phyloP scores from a whole-genome alignment of 2,113 vertebrate genomes.

The Halichoeres trimaculatus region DNA sequence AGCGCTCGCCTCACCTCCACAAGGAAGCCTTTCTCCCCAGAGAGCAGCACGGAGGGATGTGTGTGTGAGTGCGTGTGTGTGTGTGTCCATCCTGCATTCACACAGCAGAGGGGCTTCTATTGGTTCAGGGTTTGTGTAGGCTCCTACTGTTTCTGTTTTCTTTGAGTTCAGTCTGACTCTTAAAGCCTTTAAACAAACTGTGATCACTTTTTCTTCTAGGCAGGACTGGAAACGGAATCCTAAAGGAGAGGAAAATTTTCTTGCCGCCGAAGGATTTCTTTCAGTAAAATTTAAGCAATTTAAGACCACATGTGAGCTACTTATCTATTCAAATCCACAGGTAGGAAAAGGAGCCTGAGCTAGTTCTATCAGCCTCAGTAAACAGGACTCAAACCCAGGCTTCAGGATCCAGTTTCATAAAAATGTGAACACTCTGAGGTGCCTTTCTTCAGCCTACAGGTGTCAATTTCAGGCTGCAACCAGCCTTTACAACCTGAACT shows the following conservation, averaged over 20 bases:
- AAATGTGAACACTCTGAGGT: no score
- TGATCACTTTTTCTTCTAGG: not conserved
- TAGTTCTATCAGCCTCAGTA: no score
- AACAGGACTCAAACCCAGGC: no score
- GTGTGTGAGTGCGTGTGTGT: not conserved
- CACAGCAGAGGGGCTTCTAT: not conserved
- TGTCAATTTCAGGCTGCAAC: no score
- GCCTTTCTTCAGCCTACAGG: no score
- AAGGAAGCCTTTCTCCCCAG: constrained; percentile 64
- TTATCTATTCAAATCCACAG: no score
- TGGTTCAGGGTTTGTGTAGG: not conserved
- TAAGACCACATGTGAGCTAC: no score
- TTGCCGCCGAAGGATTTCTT: no score
- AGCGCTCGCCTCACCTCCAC: constrained; percentile 53
- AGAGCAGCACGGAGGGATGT: constrained; percentile 1
- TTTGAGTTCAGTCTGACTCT: not conserved
- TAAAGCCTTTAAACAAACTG: not conserved
- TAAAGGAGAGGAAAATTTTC: not conserved
- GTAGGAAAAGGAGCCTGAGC: no score
- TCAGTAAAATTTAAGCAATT: no score
- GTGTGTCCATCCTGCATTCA: constrained; percentile 29
- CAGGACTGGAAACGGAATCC: not conserved
- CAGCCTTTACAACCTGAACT: no score
- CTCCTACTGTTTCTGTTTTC: constrained; percentile 13
- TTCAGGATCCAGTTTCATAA: no score